Evolutionary conservation across 2,113 vertebrate species (phyloP).

Genomic region (Emberiza fucata): DNA sequence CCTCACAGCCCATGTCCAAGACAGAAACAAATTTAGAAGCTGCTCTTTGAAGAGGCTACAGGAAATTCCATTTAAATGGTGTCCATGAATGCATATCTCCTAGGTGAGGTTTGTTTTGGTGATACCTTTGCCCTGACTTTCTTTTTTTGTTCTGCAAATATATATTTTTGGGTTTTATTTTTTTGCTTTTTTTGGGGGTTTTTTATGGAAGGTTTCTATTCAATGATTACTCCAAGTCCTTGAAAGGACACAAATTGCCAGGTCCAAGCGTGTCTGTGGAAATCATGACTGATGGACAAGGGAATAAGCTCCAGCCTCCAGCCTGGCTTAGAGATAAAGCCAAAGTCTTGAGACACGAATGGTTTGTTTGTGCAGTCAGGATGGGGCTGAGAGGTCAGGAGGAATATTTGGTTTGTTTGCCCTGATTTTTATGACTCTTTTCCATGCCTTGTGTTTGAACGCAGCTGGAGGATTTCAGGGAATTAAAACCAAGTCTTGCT

Average conservation of each 20-base stretch:
- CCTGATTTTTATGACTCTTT: neutral
- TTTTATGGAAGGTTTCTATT: neutral
- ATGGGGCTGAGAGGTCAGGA: neutral
- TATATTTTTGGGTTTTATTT: neutral
- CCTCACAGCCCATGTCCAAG: neutral
- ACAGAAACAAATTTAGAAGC: neutral
- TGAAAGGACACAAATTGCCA: neutral
- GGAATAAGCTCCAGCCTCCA: neutral
- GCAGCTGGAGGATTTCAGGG: neutral
- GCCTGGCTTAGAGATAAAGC: neutral
- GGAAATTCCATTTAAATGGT: neutral
- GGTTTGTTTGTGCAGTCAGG: neutral
- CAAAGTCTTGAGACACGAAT: neutral
- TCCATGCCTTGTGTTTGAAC: neutral
- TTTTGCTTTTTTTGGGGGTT: accelerated
- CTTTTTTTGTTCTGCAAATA: neutral
- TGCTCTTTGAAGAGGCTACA: neutral
- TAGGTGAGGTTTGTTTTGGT: neutral
- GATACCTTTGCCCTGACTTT: neutral
- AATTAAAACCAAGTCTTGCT: neutral
- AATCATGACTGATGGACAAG: neutral
- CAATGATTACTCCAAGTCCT: neutral
- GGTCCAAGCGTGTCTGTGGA: neutral
- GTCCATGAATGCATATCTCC: neutral
- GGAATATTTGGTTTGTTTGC: neutral